Base-by-base conservation (phyloP, 1,140 invertebrate genomes). In the Drosophila nikananu region DNA sequence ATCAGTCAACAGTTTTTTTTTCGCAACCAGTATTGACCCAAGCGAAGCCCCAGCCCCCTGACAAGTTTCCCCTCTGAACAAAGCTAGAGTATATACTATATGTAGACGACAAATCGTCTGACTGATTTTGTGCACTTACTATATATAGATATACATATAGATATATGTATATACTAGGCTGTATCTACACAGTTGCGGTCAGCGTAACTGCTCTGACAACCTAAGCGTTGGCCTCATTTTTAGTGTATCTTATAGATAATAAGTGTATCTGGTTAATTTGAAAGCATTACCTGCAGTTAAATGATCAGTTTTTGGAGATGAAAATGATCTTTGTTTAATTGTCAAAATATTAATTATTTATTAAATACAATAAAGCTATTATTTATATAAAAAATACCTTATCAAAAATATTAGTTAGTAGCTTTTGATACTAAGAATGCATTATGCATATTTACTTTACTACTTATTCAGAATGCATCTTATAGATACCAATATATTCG, bases 21-120 rank as follows among this genome's bases (percentile, higher is more conserved):
- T 73, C 67, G 70, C 70, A 73, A 72, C 54, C 54, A 61, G 44
- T 73, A 73, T 73, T 73, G 68, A 72, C 70, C 70, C 46, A 60
- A 59, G 52, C 32, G 68, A 35, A 65, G 15, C 63, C 68, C 39
- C 17, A 6, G 5, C 62, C 68, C 39, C 17, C 58, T n/a, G 2
- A 9, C 9, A 12, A 44, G 15, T 8, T 25, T 21, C 15, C 52
- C 42, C 23, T 17, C 23, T 23, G 32, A 71, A 19, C 63, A 67
- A 67, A 71, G 32, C 30, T 39, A 23, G 10, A 17, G 32, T 35
- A 23, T 37, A 55, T 55, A 37, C 12, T 37, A 55, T 37, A 71
- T 58, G 52, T 59, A 67, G 52, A 83, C 81, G 81, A 84, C 81
- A 77, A 81, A 68, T 64, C 49, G 81, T 83, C 81, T 83, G 81